Evolutionary conservation across 1,140 invertebrate genomes (phyloP).

Genomic region (Drosophila rufa): DNA sequence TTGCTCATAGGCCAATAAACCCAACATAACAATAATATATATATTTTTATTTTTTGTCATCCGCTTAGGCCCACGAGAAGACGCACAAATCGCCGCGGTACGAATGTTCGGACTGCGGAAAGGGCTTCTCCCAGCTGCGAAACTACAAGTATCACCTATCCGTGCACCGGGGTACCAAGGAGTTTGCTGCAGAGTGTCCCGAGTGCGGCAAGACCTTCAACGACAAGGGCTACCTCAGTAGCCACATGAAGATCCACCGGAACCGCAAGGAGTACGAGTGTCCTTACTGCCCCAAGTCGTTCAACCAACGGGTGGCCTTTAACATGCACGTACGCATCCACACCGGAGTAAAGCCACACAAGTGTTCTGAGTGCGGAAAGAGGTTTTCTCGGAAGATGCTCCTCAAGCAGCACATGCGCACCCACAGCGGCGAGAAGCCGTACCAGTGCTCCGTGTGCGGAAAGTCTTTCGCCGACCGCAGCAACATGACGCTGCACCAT

Average conservation of each 20-base stretch:
- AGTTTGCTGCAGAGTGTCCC: conserved; percentile 91
- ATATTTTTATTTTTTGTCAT: conserved; percentile 23
- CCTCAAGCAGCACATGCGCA: conserved; percentile 91
- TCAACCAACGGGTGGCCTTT: conserved; percentile 92
- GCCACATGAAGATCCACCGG: conserved; percentile 92
- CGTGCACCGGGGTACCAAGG: conserved; percentile 90
- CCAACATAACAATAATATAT: not conserved
- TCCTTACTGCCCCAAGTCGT: conserved; percentile 90
- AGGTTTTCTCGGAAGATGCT: conserved; percentile 94
- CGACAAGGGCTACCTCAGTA: conserved; percentile 91
- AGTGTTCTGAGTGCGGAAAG: conserved; percentile 93
- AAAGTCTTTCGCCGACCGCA: conserved; percentile 90
- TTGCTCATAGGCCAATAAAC: no score
- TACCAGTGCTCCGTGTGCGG: conserved; percentile 84
- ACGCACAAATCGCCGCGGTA: conserved; percentile 88
- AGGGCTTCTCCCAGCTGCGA: conserved; percentile 91
- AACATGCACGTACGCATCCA: conserved; percentile 94
- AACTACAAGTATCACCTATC: conserved; percentile 92
- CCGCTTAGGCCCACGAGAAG: conserved; percentile 73
- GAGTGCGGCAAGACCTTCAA: conserved; percentile 92
- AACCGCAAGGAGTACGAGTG: conserved; percentile 92
- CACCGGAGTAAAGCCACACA: conserved; percentile 93
- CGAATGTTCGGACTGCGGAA: conserved; percentile 91
- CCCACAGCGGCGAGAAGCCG: conserved; percentile 87
- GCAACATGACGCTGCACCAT: conserved; percentile 93